These are phyloP conservation scores for Lagopus leucura DNA, from an alignment of 2,113 vertebrate genomes.

Conservation along the genomic window DNA sequence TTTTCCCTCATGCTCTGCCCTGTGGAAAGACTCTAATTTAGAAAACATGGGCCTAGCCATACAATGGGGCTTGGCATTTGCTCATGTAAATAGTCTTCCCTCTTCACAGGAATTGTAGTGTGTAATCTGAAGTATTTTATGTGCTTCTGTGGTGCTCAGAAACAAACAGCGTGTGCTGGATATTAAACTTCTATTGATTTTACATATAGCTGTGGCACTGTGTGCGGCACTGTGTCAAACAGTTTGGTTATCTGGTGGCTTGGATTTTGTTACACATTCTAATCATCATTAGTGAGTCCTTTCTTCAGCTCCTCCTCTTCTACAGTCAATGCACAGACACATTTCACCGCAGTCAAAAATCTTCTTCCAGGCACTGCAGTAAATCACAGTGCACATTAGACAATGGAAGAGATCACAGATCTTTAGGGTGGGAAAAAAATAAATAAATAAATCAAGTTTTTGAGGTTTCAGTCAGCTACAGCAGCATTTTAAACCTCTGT, in stretches of 20 bases:
- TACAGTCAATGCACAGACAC: background rate
- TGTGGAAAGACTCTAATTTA: slow-evolving; percentile 16
- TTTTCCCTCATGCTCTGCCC: background rate
- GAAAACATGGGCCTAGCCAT: background rate
- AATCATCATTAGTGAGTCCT: background rate
- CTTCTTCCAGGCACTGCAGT: slow-evolving; percentile 22
- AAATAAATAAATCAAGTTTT: background rate
- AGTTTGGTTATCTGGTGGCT: background rate
- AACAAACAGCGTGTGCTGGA: background rate
- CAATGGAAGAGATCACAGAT: slow-evolving; percentile 50
- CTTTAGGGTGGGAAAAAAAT: background rate
- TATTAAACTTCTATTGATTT: background rate
- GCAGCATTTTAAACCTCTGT: slow-evolving; percentile 12
- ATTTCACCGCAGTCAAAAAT: slow-evolving; percentile 43
- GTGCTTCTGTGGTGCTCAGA: background rate
- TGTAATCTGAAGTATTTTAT: background rate
- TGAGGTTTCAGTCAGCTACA: slow-evolving; percentile 9
- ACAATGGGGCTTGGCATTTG: background rate
- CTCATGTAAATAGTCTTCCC: background rate
- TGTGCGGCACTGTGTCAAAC: background rate
- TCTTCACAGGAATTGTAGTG: background rate
- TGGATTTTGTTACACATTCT: slow-evolving; percentile 7
- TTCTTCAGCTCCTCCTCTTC: slow-evolving; percentile 45
- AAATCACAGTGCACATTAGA: background rate
- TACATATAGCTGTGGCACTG: background rate